Conservation (phyloP, 2,113 vertebrate genomes). For the Pseudolaguvia tuberculata region DNA sequence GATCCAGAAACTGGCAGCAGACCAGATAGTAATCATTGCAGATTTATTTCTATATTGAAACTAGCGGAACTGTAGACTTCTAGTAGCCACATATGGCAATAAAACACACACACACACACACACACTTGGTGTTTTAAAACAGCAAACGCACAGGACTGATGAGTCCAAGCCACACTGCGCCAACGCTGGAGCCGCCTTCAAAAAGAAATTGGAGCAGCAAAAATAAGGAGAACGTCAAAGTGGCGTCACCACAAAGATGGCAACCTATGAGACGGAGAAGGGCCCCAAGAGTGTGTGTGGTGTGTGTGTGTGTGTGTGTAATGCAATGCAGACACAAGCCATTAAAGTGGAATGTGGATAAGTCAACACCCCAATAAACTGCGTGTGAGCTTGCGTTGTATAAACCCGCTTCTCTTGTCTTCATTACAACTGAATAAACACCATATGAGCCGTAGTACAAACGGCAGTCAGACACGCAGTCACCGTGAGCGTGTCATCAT, state of each 20-base stretch:
- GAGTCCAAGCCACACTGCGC: constrained; percentile 57
- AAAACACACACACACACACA: neutral
- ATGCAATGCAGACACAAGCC: constrained; percentile 64
- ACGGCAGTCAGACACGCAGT: neutral
- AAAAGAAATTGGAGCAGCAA: constrained; percentile 66
- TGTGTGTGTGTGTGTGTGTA: constrained; percentile 51
- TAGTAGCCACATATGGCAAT: neutral
- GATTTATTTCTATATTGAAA: constrained; percentile 35
- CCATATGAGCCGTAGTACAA: constrained; percentile 16
- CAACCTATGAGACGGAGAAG: constrained; percentile 57
- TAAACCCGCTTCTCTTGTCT: constrained; percentile 23
- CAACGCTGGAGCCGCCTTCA: constrained; percentile 59
- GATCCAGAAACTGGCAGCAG: constrained; percentile 6
- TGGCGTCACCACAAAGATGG: constrained; percentile 74
- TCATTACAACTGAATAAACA: constrained; percentile 35
- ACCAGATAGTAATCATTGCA: neutral
- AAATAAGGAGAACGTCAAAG: constrained; percentile 66
- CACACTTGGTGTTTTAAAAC: neutral
- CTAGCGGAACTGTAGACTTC: neutral
- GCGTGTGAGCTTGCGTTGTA: constrained; percentile 25
- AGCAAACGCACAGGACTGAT: neutral
- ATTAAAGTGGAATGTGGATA: constrained; percentile 62
- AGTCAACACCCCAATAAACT: constrained; percentile 57
- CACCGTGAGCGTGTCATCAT: neutral
- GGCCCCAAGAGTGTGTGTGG: constrained; percentile 59